Conservation (phyloP, 2,888 invertebrate genomes). For the Cheilosia urbana region DNA sequence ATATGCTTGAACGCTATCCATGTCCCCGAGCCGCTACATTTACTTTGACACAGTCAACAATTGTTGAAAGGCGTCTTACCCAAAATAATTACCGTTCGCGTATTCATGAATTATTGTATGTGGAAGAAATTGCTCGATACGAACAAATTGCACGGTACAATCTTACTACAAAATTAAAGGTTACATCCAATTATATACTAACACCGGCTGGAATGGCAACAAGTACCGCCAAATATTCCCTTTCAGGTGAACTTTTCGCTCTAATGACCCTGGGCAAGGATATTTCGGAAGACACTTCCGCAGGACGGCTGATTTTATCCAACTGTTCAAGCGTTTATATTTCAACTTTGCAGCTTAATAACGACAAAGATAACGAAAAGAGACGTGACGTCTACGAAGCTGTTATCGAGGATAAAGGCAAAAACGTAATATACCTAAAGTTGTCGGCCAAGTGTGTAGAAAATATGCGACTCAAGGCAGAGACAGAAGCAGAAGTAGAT, state of each 20-base stretch:
- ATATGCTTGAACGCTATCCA: constrained; percentile 87
- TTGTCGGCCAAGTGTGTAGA: constrained; percentile 88
- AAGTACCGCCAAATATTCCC: constrained; percentile 90
- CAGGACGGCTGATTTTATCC: constrained; percentile 90
- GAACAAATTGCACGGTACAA: constrained; percentile 89
- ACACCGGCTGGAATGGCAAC: constrained; percentile 88
- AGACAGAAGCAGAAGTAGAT: constrained; percentile 88
- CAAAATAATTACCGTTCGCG: constrained; percentile 89
- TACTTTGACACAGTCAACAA: constrained; percentile 88
- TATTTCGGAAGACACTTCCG: constrained; percentile 92
- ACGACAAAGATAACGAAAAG: constrained; percentile 76
- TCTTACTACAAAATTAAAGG: constrained; percentile 86
- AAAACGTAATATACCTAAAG: constrained; percentile 90
- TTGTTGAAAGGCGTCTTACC: constrained; percentile 86
- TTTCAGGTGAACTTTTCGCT: constrained; percentile 90
- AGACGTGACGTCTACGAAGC: constrained; percentile 88
- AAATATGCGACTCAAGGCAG: constrained; percentile 86
- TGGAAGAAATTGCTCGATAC: constrained; percentile 90
- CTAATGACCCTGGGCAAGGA: constrained; percentile 89
- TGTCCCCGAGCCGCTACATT: constrained; percentile 88
- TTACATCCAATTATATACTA: constrained; percentile 88
- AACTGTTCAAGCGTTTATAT: constrained; percentile 90
- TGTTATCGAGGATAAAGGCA: constrained; percentile 91
- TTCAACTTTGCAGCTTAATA: constrained; percentile 79
- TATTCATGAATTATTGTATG: constrained; percentile 90